phyloP scores from a whole-genome alignment of 2,797 vertebrate species.

The Pygocentrus nattereri region DNA sequence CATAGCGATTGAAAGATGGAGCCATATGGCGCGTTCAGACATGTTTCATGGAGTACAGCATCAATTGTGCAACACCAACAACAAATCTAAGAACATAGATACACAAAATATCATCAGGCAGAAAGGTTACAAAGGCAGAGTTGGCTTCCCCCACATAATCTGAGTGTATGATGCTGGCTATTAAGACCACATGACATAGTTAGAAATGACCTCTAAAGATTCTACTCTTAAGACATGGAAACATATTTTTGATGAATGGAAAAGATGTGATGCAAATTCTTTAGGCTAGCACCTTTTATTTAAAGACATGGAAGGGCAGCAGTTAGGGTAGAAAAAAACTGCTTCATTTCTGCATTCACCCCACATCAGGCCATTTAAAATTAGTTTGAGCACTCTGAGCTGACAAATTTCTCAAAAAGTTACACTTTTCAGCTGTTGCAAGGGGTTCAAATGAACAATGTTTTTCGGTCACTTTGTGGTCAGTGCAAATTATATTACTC shows the following conservation, averaged over 20 bases:
- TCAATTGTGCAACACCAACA: conserved; percentile 44
- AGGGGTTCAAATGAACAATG: background rate
- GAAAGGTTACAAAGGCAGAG: conserved; percentile 25
- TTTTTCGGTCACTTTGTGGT: background rate
- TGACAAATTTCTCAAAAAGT: background rate
- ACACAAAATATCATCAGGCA: conserved; percentile 35
- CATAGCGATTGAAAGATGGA: background rate
- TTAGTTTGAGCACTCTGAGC: background rate
- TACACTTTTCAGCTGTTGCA: background rate
- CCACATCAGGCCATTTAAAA: background rate
- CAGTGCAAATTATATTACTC: background rate
- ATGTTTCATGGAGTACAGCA: conserved; percentile 24
- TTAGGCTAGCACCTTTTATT: no score
- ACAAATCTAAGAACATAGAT: conserved; percentile 24
- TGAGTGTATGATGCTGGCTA: no score
- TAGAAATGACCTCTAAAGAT: no score
- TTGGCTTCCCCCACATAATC: no score
- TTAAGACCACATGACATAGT: no score
- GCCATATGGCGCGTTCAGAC: conserved; percentile 42
- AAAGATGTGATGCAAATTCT: no score
- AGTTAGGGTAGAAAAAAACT: background rate
- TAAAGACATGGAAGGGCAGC: no score
- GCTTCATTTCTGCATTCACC: conserved; percentile 3
- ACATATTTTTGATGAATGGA: no score
- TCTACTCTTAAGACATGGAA: no score